phyloP scores from a whole-genome alignment of 2,888 invertebrate species.

The Ormyrus thymus region DNA sequence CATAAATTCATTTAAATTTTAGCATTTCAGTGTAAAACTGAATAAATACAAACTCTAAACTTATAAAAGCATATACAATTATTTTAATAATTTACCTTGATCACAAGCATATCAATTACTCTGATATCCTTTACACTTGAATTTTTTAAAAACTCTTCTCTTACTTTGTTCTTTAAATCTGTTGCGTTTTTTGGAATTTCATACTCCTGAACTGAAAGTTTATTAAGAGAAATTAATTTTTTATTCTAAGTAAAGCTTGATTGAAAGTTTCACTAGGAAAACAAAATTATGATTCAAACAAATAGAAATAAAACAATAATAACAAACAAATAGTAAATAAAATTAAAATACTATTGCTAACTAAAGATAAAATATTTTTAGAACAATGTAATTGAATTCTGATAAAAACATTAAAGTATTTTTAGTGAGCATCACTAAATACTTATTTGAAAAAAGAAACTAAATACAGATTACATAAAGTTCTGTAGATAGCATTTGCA shows the following conservation, averaged over 20 bases:
- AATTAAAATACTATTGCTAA: background rate
- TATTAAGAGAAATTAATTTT: background rate
- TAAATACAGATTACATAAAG: conserved; percentile 49
- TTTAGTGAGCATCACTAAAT: background rate
- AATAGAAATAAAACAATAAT: background rate
- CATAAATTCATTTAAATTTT: background rate
- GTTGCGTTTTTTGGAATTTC: conserved; percentile 86
- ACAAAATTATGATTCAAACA: background rate
- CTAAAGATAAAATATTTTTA: background rate
- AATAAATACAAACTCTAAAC: conserved; percentile 7
- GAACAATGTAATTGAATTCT: background rate
- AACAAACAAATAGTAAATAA: background rate
- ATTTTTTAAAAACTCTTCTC: conserved; percentile 87
- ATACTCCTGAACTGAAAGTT: conserved; percentile 84
- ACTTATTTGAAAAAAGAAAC: conserved; percentile 16
- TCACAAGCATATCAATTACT: conserved; percentile 92
- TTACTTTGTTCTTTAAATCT: conserved; percentile 83
- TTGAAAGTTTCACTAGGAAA: background rate
- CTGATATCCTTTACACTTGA: conserved; percentile 88
- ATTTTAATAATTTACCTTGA: conserved; percentile 82
- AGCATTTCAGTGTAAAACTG: too few relatives aligned
- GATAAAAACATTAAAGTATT: background rate
- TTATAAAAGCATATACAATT: conserved; percentile 17
- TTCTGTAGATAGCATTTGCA: conserved; percentile 52
- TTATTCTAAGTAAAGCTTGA: background rate